Conservation (phyloP, 2,888 invertebrate species). For the Spilarctia lutea region DNA sequence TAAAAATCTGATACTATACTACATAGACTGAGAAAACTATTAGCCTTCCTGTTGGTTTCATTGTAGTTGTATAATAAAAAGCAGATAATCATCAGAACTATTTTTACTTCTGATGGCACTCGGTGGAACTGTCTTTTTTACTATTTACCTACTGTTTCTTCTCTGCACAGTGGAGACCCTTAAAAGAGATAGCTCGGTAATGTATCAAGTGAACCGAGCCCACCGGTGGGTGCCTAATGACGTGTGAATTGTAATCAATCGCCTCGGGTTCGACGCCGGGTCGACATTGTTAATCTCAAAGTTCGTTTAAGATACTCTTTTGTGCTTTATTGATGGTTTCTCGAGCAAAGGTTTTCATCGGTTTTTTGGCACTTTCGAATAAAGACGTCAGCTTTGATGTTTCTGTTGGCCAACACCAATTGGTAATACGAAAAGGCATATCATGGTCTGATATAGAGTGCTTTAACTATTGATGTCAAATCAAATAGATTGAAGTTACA, state of each 20-base stretch:
- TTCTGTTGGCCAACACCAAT: neutral
- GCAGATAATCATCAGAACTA: no score
- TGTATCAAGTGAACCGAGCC: slow-evolving; percentile 56
- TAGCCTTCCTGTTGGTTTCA: no score
- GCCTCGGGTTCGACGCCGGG: slow-evolving; percentile 47
- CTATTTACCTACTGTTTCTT: slow-evolving; percentile 29
- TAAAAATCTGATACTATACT: no score
- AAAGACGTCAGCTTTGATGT: slow-evolving; percentile 4
- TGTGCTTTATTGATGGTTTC: slow-evolving; percentile 45
- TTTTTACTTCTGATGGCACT: no score
- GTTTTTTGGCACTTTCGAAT: slow-evolving; percentile 13
- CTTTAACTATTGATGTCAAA: neutral
- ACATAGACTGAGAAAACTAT: no score
- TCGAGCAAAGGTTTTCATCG: slow-evolving; percentile 21
- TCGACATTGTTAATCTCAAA: slow-evolving; percentile 57
- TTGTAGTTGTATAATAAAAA: no score
- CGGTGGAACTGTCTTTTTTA: neutral
- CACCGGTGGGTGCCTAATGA: slow-evolving; percentile 62
- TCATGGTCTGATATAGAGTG: neutral
- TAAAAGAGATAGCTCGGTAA: slow-evolving; percentile 57
- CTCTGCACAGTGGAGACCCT: slow-evolving; percentile 36
- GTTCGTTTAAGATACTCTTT: slow-evolving; percentile 52
- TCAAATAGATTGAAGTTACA: neutral
- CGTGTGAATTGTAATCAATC: slow-evolving; percentile 68
- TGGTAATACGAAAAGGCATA: neutral